Conservation (phyloP, 2,888 invertebrate genomes). For the Lymantria monacha region DNA sequence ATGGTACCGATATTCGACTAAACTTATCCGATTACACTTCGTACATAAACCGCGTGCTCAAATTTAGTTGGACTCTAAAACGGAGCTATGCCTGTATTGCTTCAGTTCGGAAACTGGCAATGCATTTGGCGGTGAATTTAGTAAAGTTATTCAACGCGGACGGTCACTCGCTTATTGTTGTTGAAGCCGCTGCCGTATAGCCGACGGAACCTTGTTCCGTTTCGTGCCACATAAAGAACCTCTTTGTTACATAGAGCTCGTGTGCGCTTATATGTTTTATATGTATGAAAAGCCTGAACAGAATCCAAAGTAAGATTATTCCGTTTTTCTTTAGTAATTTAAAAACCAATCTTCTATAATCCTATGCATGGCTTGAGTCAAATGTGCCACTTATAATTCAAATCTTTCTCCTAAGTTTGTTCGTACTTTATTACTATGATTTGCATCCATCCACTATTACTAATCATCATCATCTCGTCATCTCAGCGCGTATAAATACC, state of each 20-base stretch:
- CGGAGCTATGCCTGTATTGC: conserved; percentile 37
- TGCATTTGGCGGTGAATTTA: conserved; percentile 63
- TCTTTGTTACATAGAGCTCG: conserved; percentile 49
- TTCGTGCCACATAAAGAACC: conserved; percentile 60
- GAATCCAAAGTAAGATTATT: conserved; percentile 34
- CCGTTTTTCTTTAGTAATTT: too few relatives aligned
- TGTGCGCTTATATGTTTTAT: conserved; percentile 43
- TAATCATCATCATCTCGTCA: too few relatives aligned
- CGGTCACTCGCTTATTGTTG: conserved; percentile 53
- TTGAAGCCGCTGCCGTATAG: conserved; percentile 41
- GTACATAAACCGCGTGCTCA: conserved; percentile 36
- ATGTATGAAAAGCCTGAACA: conserved; percentile 43
- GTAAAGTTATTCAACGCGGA: conserved; percentile 53
- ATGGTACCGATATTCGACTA: conserved; percentile 31
- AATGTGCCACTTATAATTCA: too few relatives aligned
- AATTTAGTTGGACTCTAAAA: conserved; percentile 42
- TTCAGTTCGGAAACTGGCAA: conserved; percentile 50
- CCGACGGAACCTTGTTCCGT: conserved; percentile 51
- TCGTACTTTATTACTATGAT: too few relatives aligned
- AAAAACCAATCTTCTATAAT: too few relatives aligned
- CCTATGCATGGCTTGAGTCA: too few relatives aligned
- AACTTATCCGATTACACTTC: conserved; percentile 40
- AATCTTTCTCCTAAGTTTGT: too few relatives aligned
- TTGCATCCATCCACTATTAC: too few relatives aligned
- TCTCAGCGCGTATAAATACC: too few relatives aligned